Conservation (phyloP, 2,888 invertebrate species). For the Eulithis prunata region DNA sequence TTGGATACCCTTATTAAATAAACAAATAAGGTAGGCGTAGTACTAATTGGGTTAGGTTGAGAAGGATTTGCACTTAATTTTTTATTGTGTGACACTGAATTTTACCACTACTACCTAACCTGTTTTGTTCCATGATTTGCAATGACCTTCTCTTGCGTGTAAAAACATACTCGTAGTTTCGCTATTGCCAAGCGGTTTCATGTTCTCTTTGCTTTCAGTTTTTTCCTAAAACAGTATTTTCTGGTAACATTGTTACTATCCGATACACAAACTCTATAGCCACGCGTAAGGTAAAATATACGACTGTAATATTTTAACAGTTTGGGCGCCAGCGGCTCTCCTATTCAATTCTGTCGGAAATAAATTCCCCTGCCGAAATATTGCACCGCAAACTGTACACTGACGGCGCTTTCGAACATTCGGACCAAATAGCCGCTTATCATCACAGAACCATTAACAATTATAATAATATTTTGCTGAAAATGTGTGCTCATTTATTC, state of each 20-base stretch:
- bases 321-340: conserved; percentile 32
- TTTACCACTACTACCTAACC: too few species aligned
- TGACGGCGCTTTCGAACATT: conserved; percentile 41
- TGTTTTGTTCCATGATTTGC: too few species aligned
- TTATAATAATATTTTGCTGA: conserved; percentile 40
- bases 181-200: neutral
- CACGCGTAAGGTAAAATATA: conserved; percentile 1
- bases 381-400: conserved; percentile 50
- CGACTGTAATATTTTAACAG: conserved; percentile 36
- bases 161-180: neutral
- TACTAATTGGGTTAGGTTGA: neutral
- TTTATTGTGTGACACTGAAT: too few species aligned
- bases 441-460: conserved; percentile 1
- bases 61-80: neutral
- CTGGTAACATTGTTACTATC: conserved; percentile 34
- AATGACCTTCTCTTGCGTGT: too few species aligned
- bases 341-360: conserved; percentile 59
- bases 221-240: conserved; percentile 25
- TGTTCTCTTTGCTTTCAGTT: neutral
- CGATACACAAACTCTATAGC: conserved; percentile 21
- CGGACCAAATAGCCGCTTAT: conserved; percentile 7
- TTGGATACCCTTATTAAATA: too few species aligned
- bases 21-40: too few species aligned
- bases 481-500: conserved; percentile 45
- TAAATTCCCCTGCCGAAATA: conserved; percentile 61